A percentile compares a stretch with the other conserved stretches of the same genome.
Conservation (phyloP, 2,888 invertebrate species). For the Meteorus colon region DNA sequence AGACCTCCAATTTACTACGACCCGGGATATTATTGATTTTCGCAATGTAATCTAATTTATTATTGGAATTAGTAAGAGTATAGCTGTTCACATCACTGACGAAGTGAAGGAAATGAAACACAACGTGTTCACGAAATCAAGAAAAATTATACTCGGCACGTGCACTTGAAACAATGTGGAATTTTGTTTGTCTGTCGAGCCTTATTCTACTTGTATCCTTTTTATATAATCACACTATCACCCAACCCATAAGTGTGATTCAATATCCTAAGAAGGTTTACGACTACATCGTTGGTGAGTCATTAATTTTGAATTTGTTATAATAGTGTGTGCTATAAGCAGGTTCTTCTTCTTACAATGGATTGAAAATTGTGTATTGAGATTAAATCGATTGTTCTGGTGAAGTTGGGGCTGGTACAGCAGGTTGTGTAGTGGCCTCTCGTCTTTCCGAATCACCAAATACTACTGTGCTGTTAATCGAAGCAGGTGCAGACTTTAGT, state of each 20-base stretch:
- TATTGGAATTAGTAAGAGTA: slow-evolving; percentile 61
- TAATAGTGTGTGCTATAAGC: background rate
- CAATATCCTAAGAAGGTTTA: slow-evolving; percentile 61
- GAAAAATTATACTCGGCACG: slow-evolving; percentile 5
- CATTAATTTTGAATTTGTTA: slow-evolving; percentile 19
- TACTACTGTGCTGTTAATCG: slow-evolving; percentile 78
- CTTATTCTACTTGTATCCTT: slow-evolving; percentile 60
- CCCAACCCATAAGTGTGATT: slow-evolving; percentile 61
- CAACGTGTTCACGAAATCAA: slow-evolving; percentile 26
- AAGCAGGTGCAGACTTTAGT: slow-evolving; percentile 82
- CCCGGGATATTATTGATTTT: slow-evolving; percentile 55
- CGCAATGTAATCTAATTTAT: slow-evolving; percentile 64
- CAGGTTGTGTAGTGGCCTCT: slow-evolving; percentile 82
- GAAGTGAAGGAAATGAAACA: slow-evolving; percentile 41
- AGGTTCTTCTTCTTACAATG: background rate
- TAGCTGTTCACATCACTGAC: slow-evolving; percentile 44
- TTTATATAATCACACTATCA: slow-evolving; percentile 62
- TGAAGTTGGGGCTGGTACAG: slow-evolving; percentile 83
- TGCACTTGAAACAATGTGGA: slow-evolving; percentile 60
- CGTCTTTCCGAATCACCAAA: slow-evolving; percentile 77
- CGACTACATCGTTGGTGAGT: slow-evolving; percentile 69
- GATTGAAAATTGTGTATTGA: background rate
- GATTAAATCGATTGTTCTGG: slow-evolving; percentile 14
- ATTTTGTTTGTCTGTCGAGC: slow-evolving; percentile 60
- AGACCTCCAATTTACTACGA: background rate